These are phyloP conservation scores for Haemorhous mexicanus DNA, from an alignment of 2,113 vertebrate species.

Conservation along the genomic window DNA sequence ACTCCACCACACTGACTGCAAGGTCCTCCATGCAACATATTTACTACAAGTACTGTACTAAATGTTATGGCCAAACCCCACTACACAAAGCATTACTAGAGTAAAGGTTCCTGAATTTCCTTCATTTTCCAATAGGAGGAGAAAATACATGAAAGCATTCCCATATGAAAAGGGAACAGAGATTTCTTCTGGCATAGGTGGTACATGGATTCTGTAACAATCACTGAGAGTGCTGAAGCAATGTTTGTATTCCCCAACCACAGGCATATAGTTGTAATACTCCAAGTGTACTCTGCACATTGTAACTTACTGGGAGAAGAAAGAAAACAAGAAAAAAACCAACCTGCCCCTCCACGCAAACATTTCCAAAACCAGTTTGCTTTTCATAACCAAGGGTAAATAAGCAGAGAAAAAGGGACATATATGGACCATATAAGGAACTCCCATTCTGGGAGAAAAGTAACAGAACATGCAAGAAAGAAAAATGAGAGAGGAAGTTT, in stretches of 20 bases:
- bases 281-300: not conserved
- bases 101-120: not conserved
- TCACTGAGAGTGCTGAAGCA: not conserved
- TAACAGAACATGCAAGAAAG: not conserved
- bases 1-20: not conserved
- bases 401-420: not conserved
- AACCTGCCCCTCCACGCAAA: not conserved
- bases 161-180: not conserved
- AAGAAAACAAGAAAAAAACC: not conserved
- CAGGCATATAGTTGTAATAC: rapidly evolving
- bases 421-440: not conserved
- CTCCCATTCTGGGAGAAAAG: not conserved
- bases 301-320: not conserved
- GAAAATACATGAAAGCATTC: not conserved
- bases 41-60: not conserved
- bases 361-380: not conserved
- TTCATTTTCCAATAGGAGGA: not conserved
- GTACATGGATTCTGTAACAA: not conserved
- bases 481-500: not conserved
- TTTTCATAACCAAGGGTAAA: not conserved
- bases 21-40: not conserved
- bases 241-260: not conserved
- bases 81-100: not conserved
- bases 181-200: not conserved
- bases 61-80: not conserved